Conservation (phyloP, 2,888 invertebrate genomes). For the Lithosia quadra region DNA sequence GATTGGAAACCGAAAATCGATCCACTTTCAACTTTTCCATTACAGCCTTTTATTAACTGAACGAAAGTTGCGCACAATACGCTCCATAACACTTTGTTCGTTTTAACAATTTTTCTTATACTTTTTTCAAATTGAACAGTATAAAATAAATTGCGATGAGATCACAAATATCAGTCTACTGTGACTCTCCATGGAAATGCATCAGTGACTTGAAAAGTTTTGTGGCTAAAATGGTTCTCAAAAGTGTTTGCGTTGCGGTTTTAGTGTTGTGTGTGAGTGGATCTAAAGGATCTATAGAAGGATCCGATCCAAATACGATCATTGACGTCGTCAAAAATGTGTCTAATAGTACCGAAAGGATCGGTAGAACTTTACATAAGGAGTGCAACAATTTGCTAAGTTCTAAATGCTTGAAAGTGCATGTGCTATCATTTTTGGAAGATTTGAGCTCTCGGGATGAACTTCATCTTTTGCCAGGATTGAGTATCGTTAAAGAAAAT, state of each 20-base stretch:
- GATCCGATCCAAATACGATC: constrained; percentile 63
- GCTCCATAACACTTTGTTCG: constrained; percentile 59
- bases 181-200: constrained; percentile 68
- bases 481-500: constrained; percentile 91
- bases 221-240: constrained; percentile 68
- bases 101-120: constrained; percentile 68
- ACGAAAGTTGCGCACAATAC: constrained; percentile 76
- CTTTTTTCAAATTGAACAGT: constrained; percentile 66
- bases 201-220: constrained; percentile 57
- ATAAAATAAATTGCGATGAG: constrained; percentile 76
- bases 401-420: constrained; percentile 92
- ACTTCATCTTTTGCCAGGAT: constrained; percentile 90
- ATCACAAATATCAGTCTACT: constrained; percentile 68
- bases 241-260: constrained; percentile 59
- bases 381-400: constrained; percentile 83
- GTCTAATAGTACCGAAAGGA: constrained; percentile 61
- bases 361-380: constrained; percentile 75
- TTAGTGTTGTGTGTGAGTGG: constrained; percentile 56
- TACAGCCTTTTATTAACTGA: constrained; percentile 56
- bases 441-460: constrained; percentile 90
- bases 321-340: constrained; percentile 54
- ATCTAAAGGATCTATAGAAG: constrained; percentile 68
- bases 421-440: constrained; percentile 92
- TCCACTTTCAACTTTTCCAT: constrained; percentile 66
- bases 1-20: constrained; percentile 53